These are phyloP conservation scores for Molanna angustata DNA, from an alignment of 2,888 invertebrate species.

Conservation along the genomic window DNA sequence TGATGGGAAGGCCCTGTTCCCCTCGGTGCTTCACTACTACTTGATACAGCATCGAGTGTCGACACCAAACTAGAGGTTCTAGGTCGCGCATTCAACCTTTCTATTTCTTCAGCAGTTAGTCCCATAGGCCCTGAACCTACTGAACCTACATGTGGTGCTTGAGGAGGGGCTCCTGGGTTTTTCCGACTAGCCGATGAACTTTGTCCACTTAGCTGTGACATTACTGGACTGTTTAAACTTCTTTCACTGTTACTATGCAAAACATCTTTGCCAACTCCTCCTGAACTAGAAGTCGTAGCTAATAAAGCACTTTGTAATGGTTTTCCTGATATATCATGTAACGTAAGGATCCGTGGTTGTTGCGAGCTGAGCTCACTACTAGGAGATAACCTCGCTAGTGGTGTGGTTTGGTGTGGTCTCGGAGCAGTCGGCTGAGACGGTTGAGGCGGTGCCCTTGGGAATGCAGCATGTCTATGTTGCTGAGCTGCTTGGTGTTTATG, in stretches of 20 bases:
- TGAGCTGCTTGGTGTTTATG: constrained; percentile 73
- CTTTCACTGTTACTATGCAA: constrained; percentile 88
- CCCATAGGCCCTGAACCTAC: constrained; percentile 73
- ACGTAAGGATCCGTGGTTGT: constrained; percentile 87
- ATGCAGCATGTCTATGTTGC: constrained; percentile 72
- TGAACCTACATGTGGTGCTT: constrained; percentile 64
- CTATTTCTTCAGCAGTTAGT: constrained; percentile 90
- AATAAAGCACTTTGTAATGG: constrained; percentile 85
- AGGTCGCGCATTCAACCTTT: constrained; percentile 82
- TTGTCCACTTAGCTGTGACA: constrained; percentile 87
- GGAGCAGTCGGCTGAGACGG: constrained; percentile 65
- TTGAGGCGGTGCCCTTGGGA: constrained; percentile 69
- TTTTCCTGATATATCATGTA: constrained; percentile 92
- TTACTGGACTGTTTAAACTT: constrained; percentile 87
- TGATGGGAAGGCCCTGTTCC: constrained; percentile 66
- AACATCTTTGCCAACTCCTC: constrained; percentile 84
- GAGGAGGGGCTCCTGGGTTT: constrained; percentile 64
- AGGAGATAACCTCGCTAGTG: constrained; percentile 84
- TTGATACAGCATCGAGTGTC: constrained; percentile 91
- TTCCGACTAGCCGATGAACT: constrained; percentile 79
- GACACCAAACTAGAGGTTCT: constrained; percentile 88
- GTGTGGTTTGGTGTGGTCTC: constrained; percentile 84
- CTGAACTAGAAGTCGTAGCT: constrained; percentile 86
- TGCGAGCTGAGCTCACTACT: constrained; percentile 90
- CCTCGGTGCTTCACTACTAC: constrained; percentile 77